Percentiles rank a stretch among this genome's conserved stretches.
Evolutionary conservation across 2,797 vertebrate species (phyloP).

Genomic region (Rhinoraja longicauda): DNA sequence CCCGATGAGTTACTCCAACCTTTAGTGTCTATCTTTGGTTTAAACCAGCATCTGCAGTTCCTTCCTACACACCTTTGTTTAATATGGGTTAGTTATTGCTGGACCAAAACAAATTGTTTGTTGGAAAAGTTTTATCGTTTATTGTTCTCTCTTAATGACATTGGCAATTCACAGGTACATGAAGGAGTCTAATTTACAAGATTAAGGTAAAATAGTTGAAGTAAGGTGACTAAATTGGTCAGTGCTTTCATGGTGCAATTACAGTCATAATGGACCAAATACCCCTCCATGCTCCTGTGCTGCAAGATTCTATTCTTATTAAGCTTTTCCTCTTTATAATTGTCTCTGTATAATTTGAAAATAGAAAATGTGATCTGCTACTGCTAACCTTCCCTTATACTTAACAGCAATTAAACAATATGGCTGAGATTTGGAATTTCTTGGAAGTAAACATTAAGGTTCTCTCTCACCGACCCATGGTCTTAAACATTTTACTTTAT

Average conservation of each 20-base stretch:
- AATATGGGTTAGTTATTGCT: background rate
- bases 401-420: background rate
- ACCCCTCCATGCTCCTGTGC: background rate
- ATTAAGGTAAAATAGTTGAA: background rate
- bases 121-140: too few relatives aligned
- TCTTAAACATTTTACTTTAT: background rate
- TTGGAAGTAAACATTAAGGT: background rate
- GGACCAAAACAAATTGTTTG: background rate
- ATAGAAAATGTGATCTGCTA: background rate
- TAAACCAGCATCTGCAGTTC: too few relatives aligned
- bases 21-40: too few relatives aligned
- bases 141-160: too few relatives aligned
- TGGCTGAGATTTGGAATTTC: background rate
- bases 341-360: background rate
- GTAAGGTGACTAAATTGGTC: background rate
- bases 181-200: too few relatives aligned
- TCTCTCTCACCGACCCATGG: background rate
- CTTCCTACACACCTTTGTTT: background rate
- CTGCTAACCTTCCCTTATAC: background rate
- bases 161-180: too few relatives aligned
- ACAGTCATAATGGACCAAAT: background rate
- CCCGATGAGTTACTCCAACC: too few relatives aligned
- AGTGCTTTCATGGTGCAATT: background rate
- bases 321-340: background rate
- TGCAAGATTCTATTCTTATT: background rate